Conservation (phyloP, 1,140 invertebrate species). For the Lethrus apterus region DNA sequence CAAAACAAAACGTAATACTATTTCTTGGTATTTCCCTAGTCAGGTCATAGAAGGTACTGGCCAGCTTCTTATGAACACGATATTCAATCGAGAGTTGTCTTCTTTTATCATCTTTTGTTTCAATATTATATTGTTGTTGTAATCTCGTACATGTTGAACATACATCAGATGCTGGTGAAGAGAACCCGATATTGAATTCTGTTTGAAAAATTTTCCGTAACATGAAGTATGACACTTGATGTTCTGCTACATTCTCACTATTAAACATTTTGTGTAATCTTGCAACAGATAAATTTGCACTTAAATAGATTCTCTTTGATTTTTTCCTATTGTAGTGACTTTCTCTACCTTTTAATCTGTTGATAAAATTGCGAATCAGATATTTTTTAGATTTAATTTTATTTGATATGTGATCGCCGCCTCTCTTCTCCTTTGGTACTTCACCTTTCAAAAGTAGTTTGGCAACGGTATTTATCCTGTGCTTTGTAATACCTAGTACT, state of each 20-base stretch:
- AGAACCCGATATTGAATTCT: constrained; percentile 12
- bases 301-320: constrained; percentile 10
- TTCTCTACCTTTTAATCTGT: constrained; percentile 4
- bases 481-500: constrained; percentile 12
- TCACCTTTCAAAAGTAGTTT: constrained; percentile 13
- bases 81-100: no score
- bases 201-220: constrained; percentile 6
- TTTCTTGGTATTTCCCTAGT: not conserved
- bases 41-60: not conserved
- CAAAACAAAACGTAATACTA: constrained; percentile 10
- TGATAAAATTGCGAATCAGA: constrained; percentile 11
- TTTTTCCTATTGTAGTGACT: constrained; percentile 10
- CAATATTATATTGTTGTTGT: constrained; percentile 3
- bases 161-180: constrained; percentile 5
- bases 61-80: constrained; percentile 14
- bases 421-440: constrained; percentile 15
- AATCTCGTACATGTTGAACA: constrained; percentile 1
- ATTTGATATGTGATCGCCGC: constrained; percentile 1
- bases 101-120: not conserved
- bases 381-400: constrained; percentile 7
- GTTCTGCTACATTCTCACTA: not conserved
- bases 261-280: constrained; percentile 9
- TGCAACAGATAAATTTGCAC: constrained; percentile 4
- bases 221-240: constrained; percentile 9
- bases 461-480: constrained; percentile 17